phyloP scores from a whole-genome alignment of 2,888 invertebrate species.

The Microctonus aethiopoides region DNA sequence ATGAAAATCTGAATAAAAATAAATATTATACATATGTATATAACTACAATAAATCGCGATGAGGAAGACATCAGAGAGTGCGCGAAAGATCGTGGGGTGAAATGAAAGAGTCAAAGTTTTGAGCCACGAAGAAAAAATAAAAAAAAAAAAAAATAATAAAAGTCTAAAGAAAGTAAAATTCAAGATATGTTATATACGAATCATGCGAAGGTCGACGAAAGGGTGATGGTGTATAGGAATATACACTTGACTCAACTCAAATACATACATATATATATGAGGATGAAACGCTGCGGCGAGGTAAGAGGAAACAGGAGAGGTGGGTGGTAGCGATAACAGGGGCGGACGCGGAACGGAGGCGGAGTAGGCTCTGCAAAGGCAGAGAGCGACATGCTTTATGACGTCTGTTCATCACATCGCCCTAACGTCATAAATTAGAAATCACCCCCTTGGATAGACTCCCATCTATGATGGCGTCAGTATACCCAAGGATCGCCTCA shows the following conservation, averaged over 20 bases:
- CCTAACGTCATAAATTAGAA: slow-evolving; percentile 68
- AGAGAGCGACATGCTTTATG: slow-evolving; percentile 67
- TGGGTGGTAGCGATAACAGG: slow-evolving; percentile 50
- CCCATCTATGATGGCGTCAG: slow-evolving; percentile 54
- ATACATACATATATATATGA: slow-evolving; percentile 8
- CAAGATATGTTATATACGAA: slow-evolving; percentile 56
- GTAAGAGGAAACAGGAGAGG: slow-evolving; percentile 37
- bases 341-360: slow-evolving; percentile 47
- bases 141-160: not conserved
- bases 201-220: slow-evolving; percentile 50
- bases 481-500: slow-evolving; percentile 36
- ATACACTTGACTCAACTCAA: slow-evolving; percentile 29
- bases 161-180: slow-evolving; percentile 10
- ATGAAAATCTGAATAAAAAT: not conserved
- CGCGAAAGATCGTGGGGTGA: not conserved
- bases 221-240: slow-evolving; percentile 41
- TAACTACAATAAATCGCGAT: not conserved
- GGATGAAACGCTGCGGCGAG: slow-evolving; percentile 30
- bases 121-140: not conserved
- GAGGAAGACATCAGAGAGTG: not conserved
- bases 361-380: slow-evolving; percentile 60
- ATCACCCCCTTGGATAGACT: slow-evolving; percentile 65
- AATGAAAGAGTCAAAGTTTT: not conserved
- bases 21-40: not conserved
- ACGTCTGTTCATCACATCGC: slow-evolving; percentile 69